A percentile compares a stretch with the other conserved stretches of the same genome.
Evolutionary conservation across 2,797 vertebrate genomes (phyloP).

Genomic region (Periophthalmus magnuspinnatus): DNA sequence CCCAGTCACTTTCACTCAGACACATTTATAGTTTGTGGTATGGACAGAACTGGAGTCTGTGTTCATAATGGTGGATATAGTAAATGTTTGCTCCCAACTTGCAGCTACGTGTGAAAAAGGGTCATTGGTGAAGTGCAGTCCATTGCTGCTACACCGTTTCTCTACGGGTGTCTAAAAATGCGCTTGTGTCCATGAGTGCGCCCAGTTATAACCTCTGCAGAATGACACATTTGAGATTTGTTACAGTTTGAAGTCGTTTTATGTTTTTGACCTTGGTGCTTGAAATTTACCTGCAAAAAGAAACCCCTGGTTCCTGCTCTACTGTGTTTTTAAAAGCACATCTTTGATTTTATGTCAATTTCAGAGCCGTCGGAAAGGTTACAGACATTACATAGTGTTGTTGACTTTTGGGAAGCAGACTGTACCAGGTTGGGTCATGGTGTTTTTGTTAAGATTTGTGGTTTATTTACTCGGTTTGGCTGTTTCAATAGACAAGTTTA

Average conservation of each 20-base stretch:
- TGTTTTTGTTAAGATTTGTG: background rate
- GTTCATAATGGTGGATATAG: conserved; percentile 28
- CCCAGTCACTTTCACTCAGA: conserved; percentile 26
- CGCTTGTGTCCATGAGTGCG: conserved; percentile 23
- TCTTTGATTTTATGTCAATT: background rate
- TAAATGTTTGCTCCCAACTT: conserved; percentile 21
- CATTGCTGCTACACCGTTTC: conserved; percentile 40
- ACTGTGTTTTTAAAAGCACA: background rate
- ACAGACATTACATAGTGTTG: background rate
- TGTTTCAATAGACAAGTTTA: conserved; percentile 1
- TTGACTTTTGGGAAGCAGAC: conserved; percentile 5
- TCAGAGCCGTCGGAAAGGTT: background rate
- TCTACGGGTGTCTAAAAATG: conserved; percentile 32
- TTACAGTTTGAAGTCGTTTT: conserved; percentile 35
- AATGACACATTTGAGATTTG: conserved; percentile 35
- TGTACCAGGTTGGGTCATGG: background rate
- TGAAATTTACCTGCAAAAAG: conserved; percentile 4
- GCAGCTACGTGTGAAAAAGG: conserved; percentile 20
- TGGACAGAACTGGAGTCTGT: conserved; percentile 23
- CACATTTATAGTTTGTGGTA: conserved; percentile 44
- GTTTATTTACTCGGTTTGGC: background rate
- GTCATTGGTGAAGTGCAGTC: conserved; percentile 42
- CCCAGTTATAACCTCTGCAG: conserved; percentile 8
- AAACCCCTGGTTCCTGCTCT: background rate
- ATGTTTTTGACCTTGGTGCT: conserved; percentile 37